These are phyloP conservation scores for Cephalopachus bancanus DNA, from an alignment of 2,797 vertebrate species.

Conservation along the genomic window DNA sequence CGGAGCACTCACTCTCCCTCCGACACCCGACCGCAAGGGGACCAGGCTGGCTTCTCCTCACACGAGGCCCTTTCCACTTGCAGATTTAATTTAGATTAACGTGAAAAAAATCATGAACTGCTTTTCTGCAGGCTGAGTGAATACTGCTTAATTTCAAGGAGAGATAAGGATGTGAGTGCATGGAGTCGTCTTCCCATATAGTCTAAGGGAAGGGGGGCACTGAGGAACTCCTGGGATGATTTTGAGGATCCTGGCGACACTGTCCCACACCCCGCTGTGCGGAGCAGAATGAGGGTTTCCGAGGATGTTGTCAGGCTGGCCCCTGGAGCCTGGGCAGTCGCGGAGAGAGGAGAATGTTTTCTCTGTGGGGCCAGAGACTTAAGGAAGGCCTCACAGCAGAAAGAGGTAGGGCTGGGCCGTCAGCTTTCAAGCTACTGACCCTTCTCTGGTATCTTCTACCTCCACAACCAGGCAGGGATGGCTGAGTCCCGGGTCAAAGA, in stretches of 20 bases:
- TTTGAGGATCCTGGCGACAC: neutral
- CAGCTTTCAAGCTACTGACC: neutral
- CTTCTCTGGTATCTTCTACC: neutral
- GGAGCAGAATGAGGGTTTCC: neutral
- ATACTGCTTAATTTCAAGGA: constrained; percentile 69
- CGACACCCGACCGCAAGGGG: neutral
- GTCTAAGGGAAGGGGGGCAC: neutral
- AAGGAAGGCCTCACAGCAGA: neutral
- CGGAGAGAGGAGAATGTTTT: neutral
- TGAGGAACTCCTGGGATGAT: neutral
- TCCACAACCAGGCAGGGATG: neutral
- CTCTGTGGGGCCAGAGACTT: neutral
- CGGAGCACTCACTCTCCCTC: neutral
- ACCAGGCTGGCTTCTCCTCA: constrained; percentile 35
- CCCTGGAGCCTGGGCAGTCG: too few relatives aligned
- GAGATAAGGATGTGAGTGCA: neutral
- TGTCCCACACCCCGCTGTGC: neutral
- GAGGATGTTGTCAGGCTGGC: neutral
- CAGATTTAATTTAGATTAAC: constrained; percentile 89
- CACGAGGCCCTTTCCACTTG: constrained; percentile 63
- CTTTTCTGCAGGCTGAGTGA: constrained; percentile 79
- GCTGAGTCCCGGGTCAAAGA: neutral
- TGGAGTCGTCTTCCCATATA: neutral
- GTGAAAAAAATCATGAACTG: constrained; percentile 74
- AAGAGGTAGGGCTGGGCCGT: neutral